Percentiles rank a stretch among this genome's conserved stretches.
Evolutionary conservation across 1,140 invertebrate species (phyloP).

Genomic region (Habropoda laboriosa): DNA sequence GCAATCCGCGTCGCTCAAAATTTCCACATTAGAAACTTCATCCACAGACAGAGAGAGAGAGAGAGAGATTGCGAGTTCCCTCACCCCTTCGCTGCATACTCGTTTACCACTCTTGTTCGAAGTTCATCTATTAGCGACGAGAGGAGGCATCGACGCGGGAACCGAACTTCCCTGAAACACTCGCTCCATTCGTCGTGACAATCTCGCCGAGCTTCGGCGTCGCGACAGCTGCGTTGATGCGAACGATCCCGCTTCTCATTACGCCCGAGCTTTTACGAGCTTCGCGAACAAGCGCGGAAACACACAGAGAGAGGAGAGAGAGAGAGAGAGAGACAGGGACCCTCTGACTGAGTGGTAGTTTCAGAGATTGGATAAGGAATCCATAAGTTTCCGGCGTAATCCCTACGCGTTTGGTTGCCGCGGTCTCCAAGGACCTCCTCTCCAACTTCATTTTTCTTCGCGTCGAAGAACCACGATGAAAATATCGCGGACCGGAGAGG

Average conservation of each 20-base stretch:
- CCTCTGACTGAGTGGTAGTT: slow-evolving; percentile 58
- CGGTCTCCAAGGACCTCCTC: slow-evolving; percentile 67
- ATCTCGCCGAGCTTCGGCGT: neutral
- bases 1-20: neutral
- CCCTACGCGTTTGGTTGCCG: slow-evolving; percentile 64
- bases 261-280: slow-evolving; percentile 55
- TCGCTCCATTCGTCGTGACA: slow-evolving; percentile 25
- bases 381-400: slow-evolving; percentile 75
- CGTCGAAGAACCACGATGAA: slow-evolving; percentile 17
- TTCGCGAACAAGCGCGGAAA: neutral
- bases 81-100: neutral
- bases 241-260: slow-evolving; percentile 47
- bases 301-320: neutral
- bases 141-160: neutral
- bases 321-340: slow-evolving; percentile 12
- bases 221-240: slow-evolving; percentile 41
- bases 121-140: slow-evolving; percentile 23
- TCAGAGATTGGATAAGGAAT: slow-evolving; percentile 76
- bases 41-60: too few relatives aligned
- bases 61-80: neutral
- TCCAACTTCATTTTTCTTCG: slow-evolving; percentile 68
- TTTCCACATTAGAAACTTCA: neutral
- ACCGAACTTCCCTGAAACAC: slow-evolving; percentile 24
- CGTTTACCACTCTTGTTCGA: neutral
- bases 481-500: neutral